These are phyloP conservation scores for Drosophila mayri DNA, from an alignment of 1,140 invertebrate genomes.

Conservation along the genomic window DNA sequence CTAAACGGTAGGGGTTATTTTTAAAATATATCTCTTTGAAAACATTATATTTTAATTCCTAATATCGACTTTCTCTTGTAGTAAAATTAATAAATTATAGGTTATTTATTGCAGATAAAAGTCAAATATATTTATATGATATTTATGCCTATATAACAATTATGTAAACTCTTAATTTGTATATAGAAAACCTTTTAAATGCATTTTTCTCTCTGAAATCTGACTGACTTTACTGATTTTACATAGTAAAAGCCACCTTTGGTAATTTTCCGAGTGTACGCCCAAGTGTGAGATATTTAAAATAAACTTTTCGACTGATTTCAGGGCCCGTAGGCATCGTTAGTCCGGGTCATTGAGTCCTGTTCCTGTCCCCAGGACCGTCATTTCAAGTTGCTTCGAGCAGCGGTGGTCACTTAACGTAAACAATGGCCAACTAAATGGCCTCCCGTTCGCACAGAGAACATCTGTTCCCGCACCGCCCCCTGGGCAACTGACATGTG, in stretches of 20 bases:
- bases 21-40: background rate
- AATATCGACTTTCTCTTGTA: too few relatives aligned
- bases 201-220: background rate
- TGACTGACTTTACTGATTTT: background rate
- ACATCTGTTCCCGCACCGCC: slow-evolving; percentile 28
- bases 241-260: background rate
- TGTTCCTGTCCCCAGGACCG: slow-evolving; percentile 21
- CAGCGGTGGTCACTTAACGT: slow-evolving; percentile 47
- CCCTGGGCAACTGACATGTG: background rate
- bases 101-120: too few relatives aligned
- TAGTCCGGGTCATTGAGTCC: slow-evolving; percentile 40
- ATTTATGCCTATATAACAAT: too few relatives aligned
- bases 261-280: background rate
- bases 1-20: background rate
- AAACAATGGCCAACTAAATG: slow-evolving; percentile 57
- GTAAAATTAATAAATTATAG: too few relatives aligned
- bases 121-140: too few relatives aligned
- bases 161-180: background rate
- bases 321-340: slow-evolving; percentile 19
- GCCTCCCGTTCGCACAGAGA: slow-evolving; percentile 31
- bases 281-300: slow-evolving; percentile 14
- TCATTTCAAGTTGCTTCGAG: slow-evolving; percentile 53
- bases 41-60: background rate
- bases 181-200: background rate
- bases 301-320: slow-evolving; percentile 3